Percentiles rank a stretch among this genome's conserved stretches.
Evolutionary conservation across 2,888 invertebrate species (phyloP).

Genomic region (Oeneis ivallda): DNA sequence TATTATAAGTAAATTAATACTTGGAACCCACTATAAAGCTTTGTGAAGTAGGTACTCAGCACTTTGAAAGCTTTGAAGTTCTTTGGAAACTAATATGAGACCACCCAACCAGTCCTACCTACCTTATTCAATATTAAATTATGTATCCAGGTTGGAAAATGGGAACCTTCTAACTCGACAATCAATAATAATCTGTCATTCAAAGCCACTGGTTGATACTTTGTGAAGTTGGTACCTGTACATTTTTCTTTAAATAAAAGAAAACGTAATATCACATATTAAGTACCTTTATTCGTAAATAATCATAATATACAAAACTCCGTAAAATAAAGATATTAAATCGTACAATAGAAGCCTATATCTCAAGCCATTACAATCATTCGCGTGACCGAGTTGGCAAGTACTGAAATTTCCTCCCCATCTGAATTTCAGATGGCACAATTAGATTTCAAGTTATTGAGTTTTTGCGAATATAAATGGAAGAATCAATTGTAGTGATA

Average conservation of each 20-base stretch:
- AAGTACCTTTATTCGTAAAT: no score
- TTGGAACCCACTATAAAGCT: neutral
- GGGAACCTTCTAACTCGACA: no score
- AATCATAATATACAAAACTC: neutral
- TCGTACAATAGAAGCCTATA: conserved; percentile 1
- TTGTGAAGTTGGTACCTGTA: no score
- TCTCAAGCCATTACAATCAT: neutral
- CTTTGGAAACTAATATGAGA: conserved; percentile 7
- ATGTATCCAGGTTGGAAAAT: neutral
- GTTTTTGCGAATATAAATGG: conserved; percentile 43
- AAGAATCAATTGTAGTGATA: conserved; percentile 27
- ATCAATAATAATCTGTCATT: no score
- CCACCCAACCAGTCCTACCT: neutral
- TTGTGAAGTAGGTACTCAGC: neutral
- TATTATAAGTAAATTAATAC: conserved; percentile 10
- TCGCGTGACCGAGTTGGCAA: conserved; percentile 11
- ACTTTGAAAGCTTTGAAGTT: conserved; percentile 5
- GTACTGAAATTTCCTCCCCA: conserved; percentile 4
- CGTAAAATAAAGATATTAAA: conserved; percentile 12
- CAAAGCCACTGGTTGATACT: no score
- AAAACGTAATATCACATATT: no score
- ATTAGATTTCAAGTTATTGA: conserved; percentile 36
- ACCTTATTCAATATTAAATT: neutral
- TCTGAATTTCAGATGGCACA: conserved; percentile 20
- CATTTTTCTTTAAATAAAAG: no score